Conservation (phyloP, 2,113 vertebrate genomes). For the Ageneiosus marmoratus region DNA sequence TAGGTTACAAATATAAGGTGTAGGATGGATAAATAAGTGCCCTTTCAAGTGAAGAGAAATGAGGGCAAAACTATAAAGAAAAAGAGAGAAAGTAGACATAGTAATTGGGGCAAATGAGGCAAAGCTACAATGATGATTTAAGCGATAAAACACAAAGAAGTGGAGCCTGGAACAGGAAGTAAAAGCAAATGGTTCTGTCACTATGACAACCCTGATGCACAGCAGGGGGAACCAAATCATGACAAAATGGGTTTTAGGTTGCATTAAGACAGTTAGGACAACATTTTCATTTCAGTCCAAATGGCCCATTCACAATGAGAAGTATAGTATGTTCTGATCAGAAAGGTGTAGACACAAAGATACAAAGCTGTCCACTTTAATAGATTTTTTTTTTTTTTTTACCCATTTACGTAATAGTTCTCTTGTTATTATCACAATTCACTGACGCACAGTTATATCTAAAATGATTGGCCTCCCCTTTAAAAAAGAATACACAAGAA, state of each 20-base stretch:
- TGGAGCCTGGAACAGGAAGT: background rate
- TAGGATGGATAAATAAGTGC: too few species aligned
- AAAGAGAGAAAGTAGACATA: background rate
- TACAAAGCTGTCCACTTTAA: background rate
- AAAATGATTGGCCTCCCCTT: background rate
- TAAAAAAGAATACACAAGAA: background rate
- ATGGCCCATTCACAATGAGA: background rate
- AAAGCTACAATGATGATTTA: background rate
- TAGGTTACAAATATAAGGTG: background rate
- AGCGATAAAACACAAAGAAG: background rate
- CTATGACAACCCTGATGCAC: slow-evolving; percentile 9
- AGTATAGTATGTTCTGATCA: background rate
- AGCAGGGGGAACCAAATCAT: background rate
- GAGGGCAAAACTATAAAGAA: background rate
- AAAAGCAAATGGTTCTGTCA: background rate
- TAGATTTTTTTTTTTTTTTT: background rate
- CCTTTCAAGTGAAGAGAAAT: background rate
- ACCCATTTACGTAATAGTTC: background rate
- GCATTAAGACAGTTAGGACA: background rate
- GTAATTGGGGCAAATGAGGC: background rate
- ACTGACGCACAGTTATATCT: background rate
- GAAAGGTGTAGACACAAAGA: background rate
- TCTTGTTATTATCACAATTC: background rate
- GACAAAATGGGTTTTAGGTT: slow-evolving; percentile 5
- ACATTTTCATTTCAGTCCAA: slow-evolving; percentile 1